These are phyloP conservation scores for Thyatira batis DNA, from an alignment of 2,888 invertebrate species.

Conservation along the genomic window DNA sequence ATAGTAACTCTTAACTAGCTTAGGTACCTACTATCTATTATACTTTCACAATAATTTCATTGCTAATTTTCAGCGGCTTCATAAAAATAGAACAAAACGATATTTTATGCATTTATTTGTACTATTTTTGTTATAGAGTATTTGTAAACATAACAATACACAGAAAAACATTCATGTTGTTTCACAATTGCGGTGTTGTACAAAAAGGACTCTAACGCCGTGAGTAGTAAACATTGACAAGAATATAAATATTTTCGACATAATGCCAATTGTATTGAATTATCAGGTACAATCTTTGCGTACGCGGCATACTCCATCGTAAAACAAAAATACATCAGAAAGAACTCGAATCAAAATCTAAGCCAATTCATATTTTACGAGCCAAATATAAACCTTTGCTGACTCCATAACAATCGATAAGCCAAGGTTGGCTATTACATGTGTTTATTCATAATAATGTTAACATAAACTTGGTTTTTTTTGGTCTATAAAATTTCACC, in stretches of 20 bases:
- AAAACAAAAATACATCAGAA: slow-evolving; percentile 15
- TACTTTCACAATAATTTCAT: too few species aligned
- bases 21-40: too few species aligned
- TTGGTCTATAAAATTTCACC: neutral
- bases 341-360: neutral
- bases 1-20: neutral
- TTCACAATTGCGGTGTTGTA: too few species aligned
- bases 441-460: neutral
- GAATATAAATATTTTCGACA: slow-evolving; percentile 17
- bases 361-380: slow-evolving; percentile 9
- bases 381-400: neutral
- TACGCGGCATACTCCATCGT: slow-evolving; percentile 16
- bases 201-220: neutral
- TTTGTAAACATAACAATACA: too few species aligned
- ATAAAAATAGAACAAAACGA: too few species aligned
- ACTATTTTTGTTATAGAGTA: too few species aligned
- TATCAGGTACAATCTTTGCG: neutral
- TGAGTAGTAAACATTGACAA: slow-evolving; percentile 10
- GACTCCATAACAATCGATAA: neutral
- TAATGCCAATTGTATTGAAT: slow-evolving; percentile 11
- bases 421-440: neutral
- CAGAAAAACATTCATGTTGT: too few species aligned
- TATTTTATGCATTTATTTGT: too few species aligned
- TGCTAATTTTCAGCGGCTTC: too few species aligned
- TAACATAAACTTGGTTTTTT: neutral